phyloP scores from a whole-genome alignment of 2,113 vertebrate genomes.

The Ctenodactylus gundi region DNA sequence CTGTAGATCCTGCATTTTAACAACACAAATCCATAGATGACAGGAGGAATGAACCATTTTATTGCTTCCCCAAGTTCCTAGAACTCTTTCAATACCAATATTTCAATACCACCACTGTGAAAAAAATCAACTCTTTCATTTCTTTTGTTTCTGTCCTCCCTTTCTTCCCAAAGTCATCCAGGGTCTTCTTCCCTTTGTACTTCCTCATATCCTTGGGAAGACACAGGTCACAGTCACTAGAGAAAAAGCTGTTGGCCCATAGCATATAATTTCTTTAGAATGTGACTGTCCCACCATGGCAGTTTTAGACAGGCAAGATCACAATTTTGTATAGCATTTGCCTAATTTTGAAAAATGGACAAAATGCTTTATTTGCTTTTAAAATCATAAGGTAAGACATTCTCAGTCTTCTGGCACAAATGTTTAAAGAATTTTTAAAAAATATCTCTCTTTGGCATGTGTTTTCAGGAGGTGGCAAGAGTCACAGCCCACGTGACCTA shows the following conservation, averaged over 20 bases:
- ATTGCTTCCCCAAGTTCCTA: conserved; percentile 3
- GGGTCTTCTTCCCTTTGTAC: not conserved
- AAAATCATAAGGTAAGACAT: not conserved
- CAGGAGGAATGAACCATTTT: not conserved
- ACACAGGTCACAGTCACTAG: not conserved
- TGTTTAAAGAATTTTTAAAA: not conserved
- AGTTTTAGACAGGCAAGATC: not conserved
- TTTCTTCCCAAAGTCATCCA: not conserved
- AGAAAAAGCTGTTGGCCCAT: not conserved
- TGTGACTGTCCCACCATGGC: not conserved
- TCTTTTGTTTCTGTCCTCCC: not conserved
- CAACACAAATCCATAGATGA: not conserved
- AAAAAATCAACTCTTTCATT: not conserved
- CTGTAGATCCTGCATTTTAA: not conserved
- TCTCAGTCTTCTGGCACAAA: not conserved
- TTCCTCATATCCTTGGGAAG: not conserved
- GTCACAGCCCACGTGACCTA: conserved; percentile 20
- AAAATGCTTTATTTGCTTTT: conserved; percentile 24
- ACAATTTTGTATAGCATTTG: not conserved
- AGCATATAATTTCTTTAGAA: not conserved
- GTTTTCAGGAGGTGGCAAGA: conserved; percentile 36
- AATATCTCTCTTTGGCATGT: conserved; percentile 31
- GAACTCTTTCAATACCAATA: not conserved
- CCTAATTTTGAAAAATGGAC: not conserved
- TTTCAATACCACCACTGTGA: not conserved